Percentiles rank a stretch among this genome's conserved stretches.
Evolutionary conservation across 2,113 vertebrate genomes (phyloP).

Genomic region (Laterallus jamaicensis): DNA sequence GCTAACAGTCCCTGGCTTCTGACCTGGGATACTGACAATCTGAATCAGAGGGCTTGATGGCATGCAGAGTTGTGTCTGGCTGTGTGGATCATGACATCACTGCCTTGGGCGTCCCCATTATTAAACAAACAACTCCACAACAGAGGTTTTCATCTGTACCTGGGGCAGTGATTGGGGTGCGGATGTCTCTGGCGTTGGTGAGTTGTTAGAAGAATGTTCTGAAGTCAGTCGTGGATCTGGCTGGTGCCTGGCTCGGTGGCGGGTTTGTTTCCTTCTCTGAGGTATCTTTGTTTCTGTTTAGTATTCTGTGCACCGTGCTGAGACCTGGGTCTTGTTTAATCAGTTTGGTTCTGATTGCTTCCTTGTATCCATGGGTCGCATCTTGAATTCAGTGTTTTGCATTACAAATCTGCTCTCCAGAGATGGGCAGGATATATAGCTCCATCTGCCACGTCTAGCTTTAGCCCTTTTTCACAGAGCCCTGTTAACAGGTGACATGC

Average conservation of each 20-base stretch:
- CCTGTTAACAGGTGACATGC: slow-evolving; percentile 59
- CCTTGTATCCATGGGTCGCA: slow-evolving; percentile 69
- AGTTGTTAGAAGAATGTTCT: neutral
- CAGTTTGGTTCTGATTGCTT: slow-evolving; percentile 77
- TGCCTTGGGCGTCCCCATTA: rapidly evolving
- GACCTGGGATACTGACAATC: neutral
- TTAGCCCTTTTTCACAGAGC: slow-evolving; percentile 30
- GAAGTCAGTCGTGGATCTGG: neutral
- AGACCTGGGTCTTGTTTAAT: slow-evolving; percentile 76
- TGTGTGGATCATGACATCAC: rapidly evolving
- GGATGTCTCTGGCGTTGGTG: neutral
- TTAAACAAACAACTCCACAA: neutral
- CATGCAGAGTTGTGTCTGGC: rapidly evolving
- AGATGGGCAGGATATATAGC: slow-evolving; percentile 68
- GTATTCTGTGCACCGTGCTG: slow-evolving; percentile 42
- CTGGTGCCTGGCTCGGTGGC: neutral
- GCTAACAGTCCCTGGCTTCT: neutral
- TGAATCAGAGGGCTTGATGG: neutral
- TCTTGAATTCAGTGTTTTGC: slow-evolving; percentile 76
- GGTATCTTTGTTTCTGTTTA: slow-evolving; percentile 63
- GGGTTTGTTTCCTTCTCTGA: slow-evolving; percentile 15
- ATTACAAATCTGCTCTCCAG: slow-evolving; percentile 77
- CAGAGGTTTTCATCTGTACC: rapidly evolving
- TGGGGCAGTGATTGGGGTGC: neutral
- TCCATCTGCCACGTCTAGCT: slow-evolving; percentile 74